Evolutionary conservation across 1,140 invertebrate genomes (phyloP), one percentile per base, ranked within the genome.

Genomic region (Magallana ariakensis): DNA sequence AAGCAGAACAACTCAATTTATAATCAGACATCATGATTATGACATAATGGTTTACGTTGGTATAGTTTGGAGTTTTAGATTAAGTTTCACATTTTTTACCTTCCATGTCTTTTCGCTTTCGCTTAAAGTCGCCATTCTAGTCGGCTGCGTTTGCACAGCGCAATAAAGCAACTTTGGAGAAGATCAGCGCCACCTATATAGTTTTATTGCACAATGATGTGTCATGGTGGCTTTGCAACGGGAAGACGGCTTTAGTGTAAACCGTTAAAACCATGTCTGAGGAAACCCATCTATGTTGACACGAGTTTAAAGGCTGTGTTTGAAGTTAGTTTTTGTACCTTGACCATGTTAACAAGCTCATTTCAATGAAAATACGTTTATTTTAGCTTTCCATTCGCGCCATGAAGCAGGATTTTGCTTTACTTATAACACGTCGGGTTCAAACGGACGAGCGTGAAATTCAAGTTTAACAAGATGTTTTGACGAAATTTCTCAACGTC

Each of bases 261-360:
- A 75, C 33, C 11, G 66, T 75, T 75, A 75, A 75, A 75, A 75
- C 66, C 66, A 75, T 75, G 66, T 75, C 66, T 75, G 22, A 75
- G 66, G 66, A 75, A 75, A 75, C 66, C 22, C 66, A 75, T 75
- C 66, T 9, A 33, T 75, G 66, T 75, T 75, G 66, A 75, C 66
- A 75, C 5, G 9, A 26, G 66, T 75, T 75, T 75, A 26, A 33
- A 75, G 22, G 66, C 66, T 75, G 66, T 75, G 22, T 75, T 75
- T 75, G 22, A 26, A 75, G 62, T 75, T 33, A 13, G 66, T 26
- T 13, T 26, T 75, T 75, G 22, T 75, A 26, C 22, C 66, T 26
- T 75, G 22, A 75, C 66, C 66, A 33, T 75, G 66, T 75, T 75
- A 75, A 75, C 66, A 75, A 75, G 66, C 22, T 75, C 11, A 26